Evolutionary conservation across 2,888 invertebrate species (phyloP).

Genomic region (Troides aeacus): DNA sequence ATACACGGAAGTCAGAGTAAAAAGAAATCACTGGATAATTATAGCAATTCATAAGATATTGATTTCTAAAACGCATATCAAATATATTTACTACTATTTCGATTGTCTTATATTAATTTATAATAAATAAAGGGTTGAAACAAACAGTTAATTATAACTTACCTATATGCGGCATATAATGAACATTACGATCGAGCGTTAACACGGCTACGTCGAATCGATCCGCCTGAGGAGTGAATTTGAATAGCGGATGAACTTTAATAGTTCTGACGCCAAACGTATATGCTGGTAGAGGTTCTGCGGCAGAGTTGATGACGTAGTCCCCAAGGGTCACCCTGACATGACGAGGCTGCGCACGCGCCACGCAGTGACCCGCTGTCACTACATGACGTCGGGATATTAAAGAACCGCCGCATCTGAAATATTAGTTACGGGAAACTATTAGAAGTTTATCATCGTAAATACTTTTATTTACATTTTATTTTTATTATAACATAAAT

Average conservation of each 20-base stretch:
- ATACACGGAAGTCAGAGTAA: too few species aligned
- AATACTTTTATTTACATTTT: too few species aligned
- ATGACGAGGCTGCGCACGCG: conserved; percentile 92
- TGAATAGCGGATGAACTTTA: conserved; percentile 89
- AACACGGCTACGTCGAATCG: conserved; percentile 95
- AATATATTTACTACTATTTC: too few species aligned
- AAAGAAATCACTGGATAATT: too few species aligned
- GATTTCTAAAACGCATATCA: too few species aligned
- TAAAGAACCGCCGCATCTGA: conserved; percentile 93
- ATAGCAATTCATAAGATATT: too few species aligned
- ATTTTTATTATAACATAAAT: too few species aligned
- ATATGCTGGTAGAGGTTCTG: conserved; percentile 93
- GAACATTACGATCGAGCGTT: conserved; percentile 92
- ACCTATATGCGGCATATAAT: conserved; percentile 93
- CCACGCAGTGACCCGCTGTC: conserved; percentile 96
- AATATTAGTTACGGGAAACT: conserved; percentile 41
- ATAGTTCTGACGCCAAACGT: conserved; percentile 95
- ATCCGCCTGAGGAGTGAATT: conserved; percentile 94
- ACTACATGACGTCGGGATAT: conserved; percentile 95
- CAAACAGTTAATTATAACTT: conserved; percentile 38
- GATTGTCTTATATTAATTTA: too few species aligned
- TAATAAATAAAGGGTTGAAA: neutral
- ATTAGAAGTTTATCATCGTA: neutral
- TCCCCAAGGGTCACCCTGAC: conserved; percentile 95
- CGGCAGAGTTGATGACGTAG: conserved; percentile 96